Evolutionary conservation across 64 coral and sea anemone genomes (phyloP).

Genomic region (Montipora foliosa): DNA sequence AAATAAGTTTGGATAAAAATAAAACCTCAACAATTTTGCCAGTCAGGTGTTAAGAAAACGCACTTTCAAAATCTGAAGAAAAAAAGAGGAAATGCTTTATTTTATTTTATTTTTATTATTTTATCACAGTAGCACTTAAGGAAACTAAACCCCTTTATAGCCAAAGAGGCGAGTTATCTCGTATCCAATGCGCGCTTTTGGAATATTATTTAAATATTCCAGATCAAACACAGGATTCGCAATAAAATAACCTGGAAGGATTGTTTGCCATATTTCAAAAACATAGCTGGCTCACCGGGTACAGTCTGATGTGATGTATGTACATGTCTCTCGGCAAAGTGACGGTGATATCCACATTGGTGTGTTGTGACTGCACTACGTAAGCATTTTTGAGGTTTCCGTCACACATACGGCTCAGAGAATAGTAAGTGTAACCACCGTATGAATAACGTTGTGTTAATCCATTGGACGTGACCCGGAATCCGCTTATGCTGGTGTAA

Average conservation of each 20-base stretch:
- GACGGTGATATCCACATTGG: slow-evolving; percentile 34
- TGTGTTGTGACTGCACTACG: slow-evolving; percentile 30
- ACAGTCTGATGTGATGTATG: slow-evolving; percentile 87
- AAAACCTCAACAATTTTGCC: no score
- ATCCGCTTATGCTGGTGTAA: slow-evolving; percentile 68
- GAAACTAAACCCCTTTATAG: no score
- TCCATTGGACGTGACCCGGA: slow-evolving; percentile 41
- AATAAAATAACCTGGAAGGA: background rate
- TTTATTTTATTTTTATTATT: no score
- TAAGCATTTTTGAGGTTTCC: slow-evolving; percentile 78
- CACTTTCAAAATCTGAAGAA: no score
- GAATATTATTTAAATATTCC: no score
- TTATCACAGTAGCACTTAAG: no score
- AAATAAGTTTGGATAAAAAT: no score
- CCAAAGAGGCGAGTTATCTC: no score
- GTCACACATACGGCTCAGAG: slow-evolving; percentile 63
- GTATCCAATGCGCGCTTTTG: no score
- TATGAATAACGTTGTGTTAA: background rate
- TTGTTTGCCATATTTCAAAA: background rate
- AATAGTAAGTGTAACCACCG: slow-evolving; percentile 16
- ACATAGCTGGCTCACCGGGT: slow-evolving; percentile 68
- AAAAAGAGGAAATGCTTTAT: no score
- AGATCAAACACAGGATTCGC: no score
- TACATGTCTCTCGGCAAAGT: slow-evolving; percentile 74
- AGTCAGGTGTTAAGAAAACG: no score